Conservation (phyloP, 1,140 invertebrate species). For the Pomacea maculata region DNA sequence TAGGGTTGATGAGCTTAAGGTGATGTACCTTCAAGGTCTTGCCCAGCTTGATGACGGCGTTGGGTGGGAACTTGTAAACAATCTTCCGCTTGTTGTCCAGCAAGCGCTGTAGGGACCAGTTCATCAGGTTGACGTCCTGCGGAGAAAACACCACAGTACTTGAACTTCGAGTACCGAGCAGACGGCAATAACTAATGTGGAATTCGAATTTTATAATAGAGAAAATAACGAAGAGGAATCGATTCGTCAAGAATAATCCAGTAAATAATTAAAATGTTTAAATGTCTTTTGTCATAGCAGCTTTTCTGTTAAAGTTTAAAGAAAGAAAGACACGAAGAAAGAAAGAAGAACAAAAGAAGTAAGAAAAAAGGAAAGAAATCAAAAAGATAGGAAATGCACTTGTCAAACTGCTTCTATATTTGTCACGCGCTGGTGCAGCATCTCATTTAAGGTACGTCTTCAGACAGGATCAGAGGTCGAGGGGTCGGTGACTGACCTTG, state of each 20-base stretch:
- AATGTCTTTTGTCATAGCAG: too few relatives aligned
- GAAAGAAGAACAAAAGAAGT: not conserved
- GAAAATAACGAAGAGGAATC: too few relatives aligned
- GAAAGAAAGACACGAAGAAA: not conserved
- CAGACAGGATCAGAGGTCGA: too few relatives aligned
- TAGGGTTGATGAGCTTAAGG: not conserved
- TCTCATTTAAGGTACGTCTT: too few relatives aligned
- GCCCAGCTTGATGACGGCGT: constrained; percentile 22
- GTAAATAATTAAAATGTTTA: not conserved
- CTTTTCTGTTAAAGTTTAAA: too few relatives aligned
- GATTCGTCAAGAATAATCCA: not conserved
- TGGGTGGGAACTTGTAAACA: constrained; percentile 25
- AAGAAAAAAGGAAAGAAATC: not conserved
- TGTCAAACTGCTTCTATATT: too few relatives aligned
- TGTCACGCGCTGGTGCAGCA: too few relatives aligned
- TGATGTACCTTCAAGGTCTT: constrained; percentile 11
- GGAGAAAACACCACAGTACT: not conserved
- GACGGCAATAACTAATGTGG: too few relatives aligned
- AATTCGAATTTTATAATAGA: too few relatives aligned
- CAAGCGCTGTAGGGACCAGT: constrained; percentile 51
- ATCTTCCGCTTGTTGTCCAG: constrained; percentile 48
- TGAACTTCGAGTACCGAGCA: too few relatives aligned
- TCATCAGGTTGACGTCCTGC: constrained; percentile 56
- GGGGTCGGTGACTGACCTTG: constrained; percentile 12
- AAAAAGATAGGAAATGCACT: too few relatives aligned